These are phyloP conservation scores for Passer domesticus DNA, from an alignment of 2,113 vertebrate genomes.

Conservation along the genomic window DNA sequence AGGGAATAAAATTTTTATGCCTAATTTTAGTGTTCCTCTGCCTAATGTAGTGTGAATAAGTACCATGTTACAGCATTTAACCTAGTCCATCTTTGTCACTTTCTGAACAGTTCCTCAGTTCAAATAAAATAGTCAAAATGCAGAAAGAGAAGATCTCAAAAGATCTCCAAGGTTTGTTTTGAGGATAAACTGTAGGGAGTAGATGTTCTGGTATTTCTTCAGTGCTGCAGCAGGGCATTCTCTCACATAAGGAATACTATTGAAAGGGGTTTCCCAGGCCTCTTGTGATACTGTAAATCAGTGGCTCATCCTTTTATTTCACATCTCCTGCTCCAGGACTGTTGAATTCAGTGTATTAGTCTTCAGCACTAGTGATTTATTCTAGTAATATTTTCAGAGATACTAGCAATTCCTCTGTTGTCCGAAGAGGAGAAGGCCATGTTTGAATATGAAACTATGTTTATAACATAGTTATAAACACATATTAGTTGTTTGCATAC, in stretches of 20 bases:
- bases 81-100: constrained; percentile 47
- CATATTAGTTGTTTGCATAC: background rate
- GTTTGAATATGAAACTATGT: background rate
- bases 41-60: constrained; percentile 70
- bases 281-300: background rate
- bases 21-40: constrained; percentile 66
- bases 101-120: background rate
- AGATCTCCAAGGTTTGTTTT: background rate
- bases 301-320: constrained; percentile 1
- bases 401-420: background rate
- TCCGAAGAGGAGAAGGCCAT: background rate
- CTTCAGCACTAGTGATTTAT: background rate
- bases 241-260: background rate
- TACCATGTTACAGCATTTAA: constrained; percentile 61
- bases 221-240: constrained; percentile 17
- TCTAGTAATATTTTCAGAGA: background rate
- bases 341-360: background rate
- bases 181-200: background rate
- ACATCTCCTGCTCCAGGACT: background rate
- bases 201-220: background rate
- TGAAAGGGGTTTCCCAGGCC: constrained; percentile 4
- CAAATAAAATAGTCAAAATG: background rate
- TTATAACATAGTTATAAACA: background rate
- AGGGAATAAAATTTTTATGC: constrained; percentile 71
- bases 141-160: background rate